These are phyloP conservation scores for Alouatta palliata DNA, from an alignment of 2,113 vertebrate genomes.

Conservation along the genomic window DNA sequence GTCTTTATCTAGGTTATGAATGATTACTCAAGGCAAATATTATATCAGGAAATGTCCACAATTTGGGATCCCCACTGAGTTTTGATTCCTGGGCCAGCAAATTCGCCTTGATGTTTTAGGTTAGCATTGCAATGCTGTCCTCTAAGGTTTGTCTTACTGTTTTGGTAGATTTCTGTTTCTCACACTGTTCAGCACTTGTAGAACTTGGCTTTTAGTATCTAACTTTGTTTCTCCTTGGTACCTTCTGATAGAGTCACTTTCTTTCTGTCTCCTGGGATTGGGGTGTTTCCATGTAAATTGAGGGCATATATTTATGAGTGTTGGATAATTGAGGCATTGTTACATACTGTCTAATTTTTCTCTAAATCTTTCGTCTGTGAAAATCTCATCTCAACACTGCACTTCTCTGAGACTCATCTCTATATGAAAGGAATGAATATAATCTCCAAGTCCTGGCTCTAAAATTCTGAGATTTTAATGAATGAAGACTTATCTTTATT, in stretches of 20 bases:
- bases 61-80: background rate
- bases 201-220: conserved; percentile 46
- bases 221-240: conserved; percentile 1
- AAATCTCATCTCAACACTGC: background rate
- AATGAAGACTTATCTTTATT: conserved; percentile 29
- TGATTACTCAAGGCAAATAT: background rate
- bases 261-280: background rate
- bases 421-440: conserved; percentile 4
- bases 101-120: background rate
- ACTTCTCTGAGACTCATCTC: background rate
- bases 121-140: background rate
- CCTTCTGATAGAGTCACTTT: background rate
- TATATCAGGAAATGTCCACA: conserved; percentile 16
- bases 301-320: background rate
- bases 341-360: background rate
- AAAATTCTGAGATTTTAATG: conserved; percentile 47
- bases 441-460: background rate
- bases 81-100: background rate
- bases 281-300: background rate
- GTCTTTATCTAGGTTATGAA: background rate
- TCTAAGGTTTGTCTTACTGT: background rate
- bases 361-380: background rate
- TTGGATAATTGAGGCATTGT: background rate
- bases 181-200: background rate
- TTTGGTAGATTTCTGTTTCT: background rate